Conservation (phyloP, 1,140 invertebrate species). For the Ips nitidus region DNA sequence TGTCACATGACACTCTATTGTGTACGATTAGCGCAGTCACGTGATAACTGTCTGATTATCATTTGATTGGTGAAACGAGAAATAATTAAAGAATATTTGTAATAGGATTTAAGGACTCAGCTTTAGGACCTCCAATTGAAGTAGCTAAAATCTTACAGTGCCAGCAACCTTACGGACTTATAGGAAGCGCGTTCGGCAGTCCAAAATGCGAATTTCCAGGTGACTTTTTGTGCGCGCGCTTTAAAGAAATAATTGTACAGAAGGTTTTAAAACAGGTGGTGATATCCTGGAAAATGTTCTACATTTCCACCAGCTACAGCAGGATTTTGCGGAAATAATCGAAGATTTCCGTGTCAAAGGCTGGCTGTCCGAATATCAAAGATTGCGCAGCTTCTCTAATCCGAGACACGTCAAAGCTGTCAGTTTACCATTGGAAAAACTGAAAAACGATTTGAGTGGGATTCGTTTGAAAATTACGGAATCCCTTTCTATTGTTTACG, state of each 20-base stretch:
- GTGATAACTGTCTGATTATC: too few species aligned
- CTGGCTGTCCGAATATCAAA: constrained; percentile 79
- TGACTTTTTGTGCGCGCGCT: background rate
- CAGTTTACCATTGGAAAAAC: constrained; percentile 58
- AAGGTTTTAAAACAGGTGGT: constrained; percentile 30
- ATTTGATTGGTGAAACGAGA: background rate
- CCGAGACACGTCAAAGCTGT: constrained; percentile 52
- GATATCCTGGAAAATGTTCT: constrained; percentile 41
- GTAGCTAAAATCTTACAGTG: constrained; percentile 43
- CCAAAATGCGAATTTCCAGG: constrained; percentile 41
- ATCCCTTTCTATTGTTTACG: constrained; percentile 69
- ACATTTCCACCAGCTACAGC: constrained; percentile 40
- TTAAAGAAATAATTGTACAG: background rate
- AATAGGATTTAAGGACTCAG: constrained; percentile 54
- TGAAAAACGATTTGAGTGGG: constrained; percentile 63
- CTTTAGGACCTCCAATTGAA: constrained; percentile 58
- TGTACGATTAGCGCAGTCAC: too few species aligned
- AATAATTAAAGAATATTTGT: constrained; percentile 2
- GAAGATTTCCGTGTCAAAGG: constrained; percentile 51
- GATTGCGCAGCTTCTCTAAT: constrained; percentile 69
- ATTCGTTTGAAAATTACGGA: constrained; percentile 62
- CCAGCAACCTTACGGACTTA: constrained; percentile 50
- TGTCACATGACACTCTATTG: too few species aligned
- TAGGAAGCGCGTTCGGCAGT: constrained; percentile 44
- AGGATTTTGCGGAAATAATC: constrained; percentile 40